Base-by-base conservation (phyloP, 2,888 invertebrate genomes). In the Molorchus minor region DNA sequence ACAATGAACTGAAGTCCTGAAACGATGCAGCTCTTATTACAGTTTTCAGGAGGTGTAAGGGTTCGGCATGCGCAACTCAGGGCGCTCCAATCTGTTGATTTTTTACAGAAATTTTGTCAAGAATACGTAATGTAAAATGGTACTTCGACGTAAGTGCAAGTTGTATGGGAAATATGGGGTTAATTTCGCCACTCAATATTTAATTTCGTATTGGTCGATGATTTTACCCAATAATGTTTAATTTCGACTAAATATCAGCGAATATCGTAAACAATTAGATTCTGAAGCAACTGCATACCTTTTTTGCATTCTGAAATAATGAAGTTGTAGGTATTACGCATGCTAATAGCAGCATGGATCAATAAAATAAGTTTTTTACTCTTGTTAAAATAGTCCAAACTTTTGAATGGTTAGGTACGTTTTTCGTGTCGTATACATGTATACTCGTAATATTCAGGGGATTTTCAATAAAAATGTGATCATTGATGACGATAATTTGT, bases 1-100 rank as follows among this genome's bases (percentile, higher is more conserved):
- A 53, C 54, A 55, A 55, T 49, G 64, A 68, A 76, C 76, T 74
- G 71, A 68, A 65, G 64, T 71, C 71, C 70, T 67, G 69, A 67
- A 65, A 72, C 69, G 68, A 67, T 68, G 67, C 65, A 70, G 67
- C 65, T 69, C 66, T 73, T 75, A 72, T 74, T 75, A 74, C 69
- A 71, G 69, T 71, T 70, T 67, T 62, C 64, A 67, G 68, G 67
- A 64, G 57, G 65, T 63, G 64, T 63, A 64, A 67, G 64, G 61
- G 47, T 46, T 16, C 63, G 65, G 69, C 76, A 74, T 71, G 76
- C 76, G 76, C 72, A 53, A 47, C 45, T 44, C 53, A 29, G 44
- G 17, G 49, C 51, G 55, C 61, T 49, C 56, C 56, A 58, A 57
- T 60, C 61, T 64, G 60, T 64, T 66, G 64, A 59, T 58, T 52